Base-by-base conservation (phyloP, 2,888 invertebrate genomes). In the Neoaliturus tenellus region DNA sequence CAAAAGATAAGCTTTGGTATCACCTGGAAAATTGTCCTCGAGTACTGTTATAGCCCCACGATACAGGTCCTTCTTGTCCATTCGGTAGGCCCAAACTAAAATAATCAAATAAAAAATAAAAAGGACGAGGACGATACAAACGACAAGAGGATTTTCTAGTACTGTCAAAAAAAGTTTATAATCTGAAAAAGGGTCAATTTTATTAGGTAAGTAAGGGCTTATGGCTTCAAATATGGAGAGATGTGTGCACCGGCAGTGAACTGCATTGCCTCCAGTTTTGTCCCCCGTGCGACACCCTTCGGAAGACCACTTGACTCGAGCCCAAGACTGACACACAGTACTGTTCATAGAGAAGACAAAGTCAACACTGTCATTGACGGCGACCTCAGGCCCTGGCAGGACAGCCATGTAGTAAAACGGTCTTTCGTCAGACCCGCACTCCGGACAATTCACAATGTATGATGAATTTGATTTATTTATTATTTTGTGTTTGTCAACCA, bases 1-100 rank as follows among this genome's bases (percentile, higher is more conserved):
- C 12, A 88, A 58, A n/a, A 88, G 44, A 67, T 88, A 88, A 2
- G 83, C 85, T 81, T 85, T 86, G 14, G 80, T 82, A 41, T 87
- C 86, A 0, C 81, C 82, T 14, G 85, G 85, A 58, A 81, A 81
- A 75, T 88, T 88, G 75, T 88, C 88, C 17, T 85, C 83, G 12
- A 88, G 85, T 17, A 87, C 51, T 0, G 81, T 84, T 10, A 87
- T 71, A 31, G 6, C 81, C 55, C 31, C 81, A 67, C 85, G 84
- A 44, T 41, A 33, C 6, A 28, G 51, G 23, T 87, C 87, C 20
- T 73, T 82, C 28, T 73, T 78, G 20, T 87, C 87, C 67, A 81
- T 84, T 51, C 75, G 55, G 1, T 51, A 23, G 23, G 86, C 86
- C 85, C 86, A 87, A 25, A 85, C 62, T 12, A 86, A 62, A 8